These are phyloP conservation scores for Brachionus plicatilis DNA, from an alignment of 1,140 invertebrate species.

Conservation along the genomic window DNA sequence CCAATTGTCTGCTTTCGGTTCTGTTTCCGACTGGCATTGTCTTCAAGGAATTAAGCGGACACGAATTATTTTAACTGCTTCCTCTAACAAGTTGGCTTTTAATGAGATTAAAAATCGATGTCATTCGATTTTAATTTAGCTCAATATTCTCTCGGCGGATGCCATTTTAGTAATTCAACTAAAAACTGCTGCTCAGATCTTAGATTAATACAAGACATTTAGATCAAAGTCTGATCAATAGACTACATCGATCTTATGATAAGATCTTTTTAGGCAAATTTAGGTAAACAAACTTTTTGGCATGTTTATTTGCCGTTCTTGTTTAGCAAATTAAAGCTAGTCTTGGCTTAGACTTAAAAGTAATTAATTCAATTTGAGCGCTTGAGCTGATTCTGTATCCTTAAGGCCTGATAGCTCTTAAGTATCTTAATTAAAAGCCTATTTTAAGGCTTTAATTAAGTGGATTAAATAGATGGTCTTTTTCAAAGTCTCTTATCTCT, in stretches of 20 bases:
- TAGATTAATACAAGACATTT: background rate
- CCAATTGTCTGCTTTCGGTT: background rate
- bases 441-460: background rate
- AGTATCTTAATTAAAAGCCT: background rate
- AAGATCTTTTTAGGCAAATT: background rate
- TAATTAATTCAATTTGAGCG: background rate
- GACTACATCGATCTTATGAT: too few species aligned
- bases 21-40: background rate
- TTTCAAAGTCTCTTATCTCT: background rate
- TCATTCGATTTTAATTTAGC: background rate
- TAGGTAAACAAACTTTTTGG: constrained; percentile 5
- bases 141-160: background rate
- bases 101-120: background rate
- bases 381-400: background rate
- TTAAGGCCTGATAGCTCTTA: background rate
- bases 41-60: background rate
- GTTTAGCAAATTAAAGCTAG: background rate
- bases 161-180: background rate
- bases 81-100: background rate
- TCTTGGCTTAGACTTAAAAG: background rate
- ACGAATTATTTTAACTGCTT: background rate
- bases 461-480: background rate
- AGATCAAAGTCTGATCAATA: background rate
- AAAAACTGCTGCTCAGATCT: background rate
- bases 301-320: background rate